Evolutionary conservation across 1,140 invertebrate species (phyloP).

Genomic region (Leptopilina boulardi): DNA sequence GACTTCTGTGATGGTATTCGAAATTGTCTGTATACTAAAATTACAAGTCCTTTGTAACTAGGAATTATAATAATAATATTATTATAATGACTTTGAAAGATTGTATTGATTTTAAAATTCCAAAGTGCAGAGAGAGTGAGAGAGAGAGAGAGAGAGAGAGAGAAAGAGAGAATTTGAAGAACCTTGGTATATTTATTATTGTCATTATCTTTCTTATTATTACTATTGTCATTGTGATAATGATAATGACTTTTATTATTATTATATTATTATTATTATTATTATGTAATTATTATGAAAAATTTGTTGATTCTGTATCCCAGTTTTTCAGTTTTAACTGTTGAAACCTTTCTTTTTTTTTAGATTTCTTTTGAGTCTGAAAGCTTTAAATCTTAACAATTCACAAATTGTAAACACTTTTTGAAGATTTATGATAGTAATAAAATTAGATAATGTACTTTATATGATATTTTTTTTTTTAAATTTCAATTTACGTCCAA

Average conservation of each 20-base stretch:
- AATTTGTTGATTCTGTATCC: conserved; percentile 25
- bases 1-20: conserved; percentile 32
- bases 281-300: conserved; percentile 7
- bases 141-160: conserved; percentile 21
- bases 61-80: conserved; percentile 33
- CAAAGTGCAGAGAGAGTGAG: conserved; percentile 12
- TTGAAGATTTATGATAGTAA: conserved; percentile 32
- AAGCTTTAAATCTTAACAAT: conserved; percentile 34
- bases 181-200: conserved; percentile 23
- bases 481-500: neutral
- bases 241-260: conserved; percentile 10
- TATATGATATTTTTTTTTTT: neutral
- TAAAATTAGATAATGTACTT: conserved; percentile 34
- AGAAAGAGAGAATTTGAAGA: conserved; percentile 3
- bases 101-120: conserved; percentile 32
- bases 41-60: conserved; percentile 33
- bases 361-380: conserved; percentile 11
- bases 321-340: conserved; percentile 26
- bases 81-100: conserved; percentile 30
- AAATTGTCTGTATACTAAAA: conserved; percentile 34
- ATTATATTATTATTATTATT: conserved; percentile 18
- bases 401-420: conserved; percentile 29
- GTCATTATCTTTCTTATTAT: conserved; percentile 16
- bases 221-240: conserved; percentile 5
- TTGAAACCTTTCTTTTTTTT: conserved; percentile 30